These are phyloP conservation scores for Aplochiton taeniatus DNA, from an alignment of 2,797 vertebrate species.

Conservation along the genomic window DNA sequence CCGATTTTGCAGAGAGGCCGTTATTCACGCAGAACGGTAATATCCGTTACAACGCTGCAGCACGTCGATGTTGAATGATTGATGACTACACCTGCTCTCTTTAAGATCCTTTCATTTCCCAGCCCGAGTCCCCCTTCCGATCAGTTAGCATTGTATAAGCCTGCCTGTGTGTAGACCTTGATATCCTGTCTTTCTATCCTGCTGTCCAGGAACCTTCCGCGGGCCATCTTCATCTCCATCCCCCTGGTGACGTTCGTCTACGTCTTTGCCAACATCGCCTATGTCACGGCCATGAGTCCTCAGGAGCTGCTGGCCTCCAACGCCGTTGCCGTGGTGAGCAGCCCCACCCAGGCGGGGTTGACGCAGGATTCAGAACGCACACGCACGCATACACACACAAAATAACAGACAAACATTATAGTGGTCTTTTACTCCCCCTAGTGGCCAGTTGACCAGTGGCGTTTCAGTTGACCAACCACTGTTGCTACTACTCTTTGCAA, in stretches of 20 bases:
- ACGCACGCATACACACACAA: not conserved
- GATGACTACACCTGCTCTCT: slow-evolving; percentile 4
- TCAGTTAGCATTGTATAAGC: not conserved
- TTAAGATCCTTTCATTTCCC: slow-evolving; percentile 39
- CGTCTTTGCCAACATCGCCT: slow-evolving; percentile 94
- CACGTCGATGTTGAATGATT: not conserved
- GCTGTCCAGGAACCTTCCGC: slow-evolving; percentile 86
- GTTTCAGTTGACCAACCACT: not conserved
- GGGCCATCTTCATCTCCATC: slow-evolving; percentile 95
- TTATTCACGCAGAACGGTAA: too few species aligned
- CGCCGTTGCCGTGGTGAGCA: slow-evolving; percentile 92
- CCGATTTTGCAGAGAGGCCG: too few species aligned
- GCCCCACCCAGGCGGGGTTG: slow-evolving; percentile 1
- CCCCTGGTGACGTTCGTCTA: slow-evolving; percentile 93
- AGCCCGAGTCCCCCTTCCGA: not conserved
- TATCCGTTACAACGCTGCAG: too few species aligned
- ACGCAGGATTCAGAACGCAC: not conserved
- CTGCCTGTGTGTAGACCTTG: not conserved
- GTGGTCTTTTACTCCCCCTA: slow-evolving; percentile 36
- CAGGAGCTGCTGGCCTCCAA: slow-evolving; percentile 91
- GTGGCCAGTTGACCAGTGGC: slow-evolving; percentile 18
- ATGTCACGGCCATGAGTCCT: slow-evolving; percentile 93
- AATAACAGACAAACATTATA: not conserved
- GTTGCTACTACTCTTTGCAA: not conserved
- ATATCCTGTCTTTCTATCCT: slow-evolving; percentile 9